Base-by-base conservation (phyloP, 2,113 vertebrate genomes). In the Spheniscus mendiculus region DNA sequence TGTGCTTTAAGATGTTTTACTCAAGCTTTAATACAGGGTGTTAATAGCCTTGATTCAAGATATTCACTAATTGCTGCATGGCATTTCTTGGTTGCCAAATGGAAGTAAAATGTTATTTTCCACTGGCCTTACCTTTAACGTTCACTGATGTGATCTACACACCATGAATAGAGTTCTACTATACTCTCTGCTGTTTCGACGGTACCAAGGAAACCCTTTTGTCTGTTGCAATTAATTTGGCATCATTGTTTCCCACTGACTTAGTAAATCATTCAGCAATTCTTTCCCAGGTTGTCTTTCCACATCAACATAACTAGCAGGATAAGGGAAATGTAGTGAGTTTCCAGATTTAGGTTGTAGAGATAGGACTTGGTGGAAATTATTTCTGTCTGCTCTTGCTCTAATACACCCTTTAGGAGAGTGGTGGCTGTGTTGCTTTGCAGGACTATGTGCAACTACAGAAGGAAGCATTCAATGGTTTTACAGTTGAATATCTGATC, bases 81-180 rank as follows among this genome's bases (percentile, higher is more conserved):
- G 47, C 7, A 65, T 34, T 84, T 89, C 47, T 85, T 44, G 9
- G 19, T 45, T 93, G 27, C 11, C 52, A 84, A 91, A 95, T 61
- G 52, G 23, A 87, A 71, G 23, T 21, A 47, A 78, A 91, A 71
- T 45, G 6, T 36, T 84, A 21, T 92, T 94, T 89, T 91, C 62
- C 62, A 62, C 40, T 61, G 29, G 14, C 7, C 21, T 88, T 88
- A 22, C 52, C 29, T 95, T 83, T 76, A 61, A 13, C 4, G 10
- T 81, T 74, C 27, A 66, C 30, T 80, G 53, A 69, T 70, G 16
- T n/a, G 62, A 26, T 83, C 40, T 85, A 12, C 18, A 49, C 19
- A 49, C 8, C 30, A 49, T 55, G 16, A 69, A 67, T 11, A 83
- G 25, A 42, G 9, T 56, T 83, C 49, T 72, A 1, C 74, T 79